Conservation (phyloP, 2,797 vertebrate genomes). For the Enteromius afrohamiltoni region DNA sequence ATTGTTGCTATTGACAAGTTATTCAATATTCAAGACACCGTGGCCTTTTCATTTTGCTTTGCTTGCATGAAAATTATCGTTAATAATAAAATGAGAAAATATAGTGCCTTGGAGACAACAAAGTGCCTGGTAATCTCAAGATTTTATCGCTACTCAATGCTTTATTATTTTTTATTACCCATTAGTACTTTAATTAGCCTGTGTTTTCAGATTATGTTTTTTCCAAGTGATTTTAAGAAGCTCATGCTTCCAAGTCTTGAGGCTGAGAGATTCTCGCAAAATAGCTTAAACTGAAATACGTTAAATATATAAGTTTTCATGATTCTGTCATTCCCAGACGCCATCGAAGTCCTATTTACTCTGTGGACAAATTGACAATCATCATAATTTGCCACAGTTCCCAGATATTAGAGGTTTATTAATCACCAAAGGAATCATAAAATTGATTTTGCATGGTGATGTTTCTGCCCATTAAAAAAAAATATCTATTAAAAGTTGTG, state of each 20-base stretch:
- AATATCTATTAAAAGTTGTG: conserved; percentile 62
- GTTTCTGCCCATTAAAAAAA: conserved; percentile 63
- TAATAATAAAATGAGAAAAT: conserved; percentile 28
- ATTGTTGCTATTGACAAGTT: conserved; percentile 46
- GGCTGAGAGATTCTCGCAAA: neutral
- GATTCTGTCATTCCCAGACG: neutral
- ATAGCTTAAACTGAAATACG: neutral
- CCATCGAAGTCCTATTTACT: conserved; percentile 61
- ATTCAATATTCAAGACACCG: conserved; percentile 29
- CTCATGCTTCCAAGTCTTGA: neutral
- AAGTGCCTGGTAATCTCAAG: neutral
- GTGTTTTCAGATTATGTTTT: neutral
- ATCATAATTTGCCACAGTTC: conserved; percentile 55
- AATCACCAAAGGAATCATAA: conserved; percentile 65
- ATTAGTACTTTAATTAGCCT: conserved; percentile 6
- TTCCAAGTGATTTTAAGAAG: neutral
- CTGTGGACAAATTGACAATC: conserved; percentile 54
- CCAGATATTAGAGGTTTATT: conserved; percentile 64
- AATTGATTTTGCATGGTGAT: conserved; percentile 56
- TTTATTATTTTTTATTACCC: neutral
- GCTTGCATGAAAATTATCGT: conserved; percentile 10
- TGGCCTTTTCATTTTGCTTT: conserved; percentile 23
- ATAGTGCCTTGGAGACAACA: conserved; percentile 14
- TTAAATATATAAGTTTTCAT: neutral
- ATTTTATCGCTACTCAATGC: conserved; percentile 2